Evolutionary conservation across 2,888 invertebrate species (phyloP).

Genomic region (Stomorhina lunata): DNA sequence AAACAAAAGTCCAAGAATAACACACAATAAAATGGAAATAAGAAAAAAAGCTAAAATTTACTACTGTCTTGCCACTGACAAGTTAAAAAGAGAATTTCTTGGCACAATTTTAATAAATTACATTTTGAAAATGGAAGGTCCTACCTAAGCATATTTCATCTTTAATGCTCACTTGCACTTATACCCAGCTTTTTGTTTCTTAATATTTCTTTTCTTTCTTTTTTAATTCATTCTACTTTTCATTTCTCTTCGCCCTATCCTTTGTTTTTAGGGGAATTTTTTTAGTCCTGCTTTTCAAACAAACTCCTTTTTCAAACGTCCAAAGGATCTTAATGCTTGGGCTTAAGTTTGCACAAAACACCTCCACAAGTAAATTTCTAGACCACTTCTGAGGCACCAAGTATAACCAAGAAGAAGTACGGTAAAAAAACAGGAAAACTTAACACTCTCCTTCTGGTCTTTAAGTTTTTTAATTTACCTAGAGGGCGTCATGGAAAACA

Average conservation of each 20-base stretch:
- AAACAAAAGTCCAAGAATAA: no score
- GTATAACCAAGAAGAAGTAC: constrained; percentile 13
- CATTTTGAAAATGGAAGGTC: constrained; percentile 66
- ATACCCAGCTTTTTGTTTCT: constrained; percentile 25
- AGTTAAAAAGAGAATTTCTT: constrained; percentile 44
- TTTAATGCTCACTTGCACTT: constrained; percentile 74
- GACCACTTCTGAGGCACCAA: constrained; percentile 41
- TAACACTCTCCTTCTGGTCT: constrained; percentile 48
- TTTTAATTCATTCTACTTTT: constrained; percentile 66
- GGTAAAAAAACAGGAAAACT: constrained; percentile 12
- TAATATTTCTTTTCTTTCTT: not conserved
- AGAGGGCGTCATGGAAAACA: constrained; percentile 68
- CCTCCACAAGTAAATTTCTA: constrained; percentile 48
- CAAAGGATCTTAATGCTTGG: constrained; percentile 43
- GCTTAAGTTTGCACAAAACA: constrained; percentile 48
- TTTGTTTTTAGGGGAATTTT: not conserved
- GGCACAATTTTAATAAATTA: constrained; percentile 66
- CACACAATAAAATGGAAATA: not conserved
- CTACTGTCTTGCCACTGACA: constrained; percentile 58
- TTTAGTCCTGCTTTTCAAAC: not conserved
- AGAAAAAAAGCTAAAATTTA: constrained; percentile 29
- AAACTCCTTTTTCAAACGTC: not conserved
- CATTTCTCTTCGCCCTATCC: not conserved
- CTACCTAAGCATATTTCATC: constrained; percentile 75
- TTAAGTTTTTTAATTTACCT: constrained; percentile 72